These are phyloP conservation scores for Cephalopachus bancanus DNA, from an alignment of 2,797 vertebrate species.

Conservation along the genomic window DNA sequence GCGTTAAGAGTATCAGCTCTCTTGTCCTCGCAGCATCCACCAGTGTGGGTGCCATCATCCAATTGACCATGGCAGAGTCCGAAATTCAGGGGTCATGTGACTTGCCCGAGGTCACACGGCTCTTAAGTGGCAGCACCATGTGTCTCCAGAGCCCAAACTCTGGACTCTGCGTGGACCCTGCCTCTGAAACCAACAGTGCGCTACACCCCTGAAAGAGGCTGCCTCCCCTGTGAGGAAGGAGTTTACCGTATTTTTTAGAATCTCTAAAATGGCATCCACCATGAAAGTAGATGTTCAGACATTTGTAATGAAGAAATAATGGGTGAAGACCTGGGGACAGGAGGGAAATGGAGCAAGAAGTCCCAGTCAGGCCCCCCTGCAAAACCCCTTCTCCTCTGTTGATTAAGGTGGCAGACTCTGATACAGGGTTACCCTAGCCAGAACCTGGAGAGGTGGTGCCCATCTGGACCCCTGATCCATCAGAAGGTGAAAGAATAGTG, in stretches of 20 bases:
- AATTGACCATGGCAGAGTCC: neutral
- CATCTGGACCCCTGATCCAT: neutral
- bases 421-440: neutral
- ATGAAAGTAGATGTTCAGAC: neutral
- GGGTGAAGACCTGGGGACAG: neutral
- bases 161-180: neutral
- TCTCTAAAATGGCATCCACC: neutral
- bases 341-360: neutral
- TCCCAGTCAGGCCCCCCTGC: neutral
- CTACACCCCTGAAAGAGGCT: neutral
- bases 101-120: neutral
- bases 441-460: neutral
- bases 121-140: neutral
- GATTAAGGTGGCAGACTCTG: neutral
- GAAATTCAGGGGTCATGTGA: neutral
- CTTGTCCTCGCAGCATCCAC: neutral
- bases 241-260: neutral
- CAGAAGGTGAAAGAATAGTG: neutral
- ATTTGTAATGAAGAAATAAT: neutral
- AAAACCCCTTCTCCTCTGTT: neutral
- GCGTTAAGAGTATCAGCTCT: neutral
- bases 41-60: neutral
- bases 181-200: neutral
- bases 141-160: neutral
- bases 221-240: rapidly evolving